Base-by-base conservation (phyloP, 1,140 invertebrate genomes). In the Geopemphigus sp. region DNA sequence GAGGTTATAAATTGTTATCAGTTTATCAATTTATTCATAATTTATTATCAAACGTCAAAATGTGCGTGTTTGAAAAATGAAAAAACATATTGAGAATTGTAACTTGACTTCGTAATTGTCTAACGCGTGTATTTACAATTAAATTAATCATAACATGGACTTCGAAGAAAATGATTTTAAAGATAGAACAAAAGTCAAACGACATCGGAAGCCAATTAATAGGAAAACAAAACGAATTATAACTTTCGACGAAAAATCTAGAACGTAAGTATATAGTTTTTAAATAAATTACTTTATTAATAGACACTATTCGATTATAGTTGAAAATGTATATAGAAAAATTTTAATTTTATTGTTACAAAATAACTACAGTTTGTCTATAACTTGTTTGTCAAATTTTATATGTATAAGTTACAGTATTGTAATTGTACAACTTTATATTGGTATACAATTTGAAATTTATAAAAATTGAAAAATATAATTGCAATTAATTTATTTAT, bases 161-260 rank as follows among this genome's bases (percentile, higher is more conserved):
- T 78, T 63, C 8, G 74, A 61, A 24, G 68, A 6, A 78, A 59
- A 82, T 74, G 61, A 80, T 47, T 63, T 78, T 53, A 68, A 78
- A 32, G 61, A 82, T 3, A 59, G 78, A 66, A 81, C 63, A n/a
- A 81, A 76, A 63, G 80, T 76, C 15, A 81, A 70, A 68, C 50
- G 80, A 0, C 64, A 68, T 47, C 50, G 68, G 45, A 82, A 82
- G 26, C 78, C 82, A 17, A 82, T 82, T 24, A 82, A 82, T 47
- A 82, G 80, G 50, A 82, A 83, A 70, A 89, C 85, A 80, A 90
- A 90, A 83, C 82, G 88, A 1, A 86, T 87, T 82, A 83, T 90
- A 47, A 87, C 90, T 0, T 91, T 91, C 81, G 88, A 91, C 83
- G 86, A 89, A 83, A 84, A 87, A 26, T 89, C 90, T 83, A 85